Evolutionary conservation across 2,888 invertebrate species (phyloP).

Genomic region (Ommatoiulus sabulosus): DNA sequence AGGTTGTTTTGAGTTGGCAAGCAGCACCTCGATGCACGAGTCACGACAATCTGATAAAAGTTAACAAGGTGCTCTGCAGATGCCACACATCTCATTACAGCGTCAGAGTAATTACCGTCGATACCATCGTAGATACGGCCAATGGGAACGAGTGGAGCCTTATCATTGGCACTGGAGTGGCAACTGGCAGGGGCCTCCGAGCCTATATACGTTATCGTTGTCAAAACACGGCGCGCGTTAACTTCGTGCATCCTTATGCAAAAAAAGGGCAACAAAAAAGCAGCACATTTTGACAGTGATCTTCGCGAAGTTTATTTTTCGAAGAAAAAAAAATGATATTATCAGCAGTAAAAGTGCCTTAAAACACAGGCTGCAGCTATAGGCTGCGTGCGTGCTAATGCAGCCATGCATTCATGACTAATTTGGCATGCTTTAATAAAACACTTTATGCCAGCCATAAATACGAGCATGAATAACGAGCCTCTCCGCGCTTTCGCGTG

Average conservation of each 20-base stretch:
- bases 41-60: slow-evolving; percentile 25
- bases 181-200: background rate
- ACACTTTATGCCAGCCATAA: slow-evolving; percentile 37
- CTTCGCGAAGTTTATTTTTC: background rate
- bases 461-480: slow-evolving; percentile 23
- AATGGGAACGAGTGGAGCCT: background rate
- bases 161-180: background rate
- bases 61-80: slow-evolving; percentile 24
- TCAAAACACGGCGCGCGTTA: background rate
- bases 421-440: slow-evolving; percentile 36
- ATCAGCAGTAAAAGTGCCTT: slow-evolving; percentile 30
- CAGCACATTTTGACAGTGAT: background rate
- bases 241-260: background rate
- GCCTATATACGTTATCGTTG: background rate
- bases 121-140: background rate
- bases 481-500: slow-evolving; percentile 12
- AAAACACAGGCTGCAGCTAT: no score
- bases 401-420: slow-evolving; percentile 30
- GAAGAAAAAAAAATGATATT: background rate
- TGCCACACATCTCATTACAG: slow-evolving; percentile 43
- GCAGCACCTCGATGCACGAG: background rate
- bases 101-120: background rate
- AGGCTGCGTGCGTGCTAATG: background rate
- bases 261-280: background rate
- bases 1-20: no score